Percentiles rank a stretch among this genome's conserved stretches.
These are phyloP conservation scores for Serripes groenlandicus DNA, from an alignment of 2,888 invertebrate genomes.

Conservation along the genomic window DNA sequence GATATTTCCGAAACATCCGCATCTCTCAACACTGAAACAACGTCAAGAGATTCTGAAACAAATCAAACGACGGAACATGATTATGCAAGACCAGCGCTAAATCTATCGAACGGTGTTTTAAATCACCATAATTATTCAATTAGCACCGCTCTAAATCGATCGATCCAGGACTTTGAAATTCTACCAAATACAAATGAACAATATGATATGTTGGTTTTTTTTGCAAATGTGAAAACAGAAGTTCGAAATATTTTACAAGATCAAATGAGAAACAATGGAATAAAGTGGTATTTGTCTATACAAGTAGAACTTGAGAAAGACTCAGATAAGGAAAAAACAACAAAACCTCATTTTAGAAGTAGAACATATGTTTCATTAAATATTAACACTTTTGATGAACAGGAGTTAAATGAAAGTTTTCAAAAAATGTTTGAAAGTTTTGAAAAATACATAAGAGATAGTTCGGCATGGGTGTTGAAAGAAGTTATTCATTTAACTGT, in stretches of 20 bases:
- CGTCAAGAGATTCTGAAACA: no score
- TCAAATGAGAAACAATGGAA: slow-evolving; percentile 32
- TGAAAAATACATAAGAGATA: slow-evolving; percentile 62
- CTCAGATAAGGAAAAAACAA: slow-evolving; percentile 13
- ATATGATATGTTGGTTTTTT: slow-evolving; percentile 50
- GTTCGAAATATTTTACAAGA: slow-evolving; percentile 25
- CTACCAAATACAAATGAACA: no score
- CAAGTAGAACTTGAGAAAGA: slow-evolving; percentile 52
- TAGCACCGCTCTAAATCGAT: no score
- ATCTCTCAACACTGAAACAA: no score
- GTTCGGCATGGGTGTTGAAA: slow-evolving; percentile 61
- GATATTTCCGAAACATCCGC: no score
- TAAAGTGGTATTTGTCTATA: slow-evolving; percentile 56
- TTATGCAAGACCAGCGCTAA: background rate
- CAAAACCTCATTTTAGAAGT: slow-evolving; percentile 37
- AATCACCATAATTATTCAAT: no score
- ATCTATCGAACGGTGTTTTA: background rate
- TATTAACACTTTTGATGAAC: slow-evolving; percentile 20
- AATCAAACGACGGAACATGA: no score
- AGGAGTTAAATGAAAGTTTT: slow-evolving; percentile 50
- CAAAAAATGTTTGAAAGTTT: slow-evolving; percentile 64
- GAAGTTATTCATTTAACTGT: slow-evolving; percentile 46
- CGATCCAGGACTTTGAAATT: no score
- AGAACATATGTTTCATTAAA: slow-evolving; percentile 31
- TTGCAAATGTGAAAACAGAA: slow-evolving; percentile 33